Evolutionary conservation across 35 echinoderm and acorn worm genomes (phyloP).

Genomic region (Eucidaris tribuloides): DNA sequence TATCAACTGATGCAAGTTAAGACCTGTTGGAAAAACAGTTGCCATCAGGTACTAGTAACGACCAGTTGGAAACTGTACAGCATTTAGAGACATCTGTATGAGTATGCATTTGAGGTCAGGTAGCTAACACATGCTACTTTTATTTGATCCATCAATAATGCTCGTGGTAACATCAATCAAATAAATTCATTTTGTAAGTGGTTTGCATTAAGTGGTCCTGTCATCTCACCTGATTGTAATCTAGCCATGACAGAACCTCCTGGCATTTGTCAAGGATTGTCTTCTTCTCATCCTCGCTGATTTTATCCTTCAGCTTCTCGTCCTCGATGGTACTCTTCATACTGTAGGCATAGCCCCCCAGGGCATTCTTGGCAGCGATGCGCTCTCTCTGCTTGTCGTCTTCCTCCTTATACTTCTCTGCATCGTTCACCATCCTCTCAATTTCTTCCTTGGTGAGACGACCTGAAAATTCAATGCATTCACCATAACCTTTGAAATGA

Average conservation of each 20-base stretch:
- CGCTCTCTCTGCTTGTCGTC: conserved; percentile 77
- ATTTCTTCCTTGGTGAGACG: conserved; percentile 94
- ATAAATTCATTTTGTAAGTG: too few species aligned
- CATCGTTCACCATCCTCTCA: conserved; percentile 83
- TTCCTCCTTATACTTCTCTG: conserved; percentile 86
- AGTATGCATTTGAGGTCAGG: too few species aligned
- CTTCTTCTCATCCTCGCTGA: conserved; percentile 67
- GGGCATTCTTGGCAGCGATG: conserved; percentile 65
- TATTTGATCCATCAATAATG: too few species aligned
- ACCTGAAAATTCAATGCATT: conserved; percentile 11
- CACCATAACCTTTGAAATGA: too few species aligned
- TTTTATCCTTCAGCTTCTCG: conserved; percentile 85
- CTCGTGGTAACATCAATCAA: too few species aligned
- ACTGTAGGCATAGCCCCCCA: conserved; percentile 89
- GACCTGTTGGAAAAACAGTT: too few species aligned
- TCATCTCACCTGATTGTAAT: conserved; percentile 85
- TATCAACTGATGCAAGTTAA: too few species aligned
- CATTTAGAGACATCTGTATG: too few species aligned
- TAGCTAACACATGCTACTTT: too few species aligned
- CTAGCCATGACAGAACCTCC: conserved; percentile 78
- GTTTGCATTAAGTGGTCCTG: too few species aligned
- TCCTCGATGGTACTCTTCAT: conserved; percentile 91
- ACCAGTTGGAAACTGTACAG: too few species aligned
- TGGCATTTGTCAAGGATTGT: conserved; percentile 68
- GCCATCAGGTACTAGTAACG: too few species aligned